These are phyloP conservation scores for Pygoscelis adeliae DNA, from an alignment of 2,113 vertebrate species.

Conservation along the genomic window DNA sequence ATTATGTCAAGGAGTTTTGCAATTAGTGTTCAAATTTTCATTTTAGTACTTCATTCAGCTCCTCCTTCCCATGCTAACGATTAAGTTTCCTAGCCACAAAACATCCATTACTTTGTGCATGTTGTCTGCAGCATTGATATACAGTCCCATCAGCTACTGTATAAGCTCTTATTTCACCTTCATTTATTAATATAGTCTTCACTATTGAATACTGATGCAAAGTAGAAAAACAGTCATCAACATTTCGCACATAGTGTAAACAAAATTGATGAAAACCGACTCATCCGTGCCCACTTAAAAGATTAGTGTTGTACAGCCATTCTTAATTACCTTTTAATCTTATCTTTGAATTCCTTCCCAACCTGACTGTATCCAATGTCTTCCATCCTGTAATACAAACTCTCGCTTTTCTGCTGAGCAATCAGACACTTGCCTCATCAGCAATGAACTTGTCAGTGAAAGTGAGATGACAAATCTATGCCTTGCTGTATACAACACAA, in stretches of 20 bases:
- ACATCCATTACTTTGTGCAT: not conserved
- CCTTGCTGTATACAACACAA: not conserved
- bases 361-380: not conserved
- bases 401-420: not conserved
- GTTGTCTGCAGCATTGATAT: not conserved
- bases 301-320: not conserved
- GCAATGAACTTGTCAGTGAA: not conserved
- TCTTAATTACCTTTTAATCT: constrained; percentile 41
- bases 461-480: not conserved
- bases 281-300: not conserved
- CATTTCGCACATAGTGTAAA: not conserved
- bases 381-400: not conserved
- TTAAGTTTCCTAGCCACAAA: constrained; percentile 2
- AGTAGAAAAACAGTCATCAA: not conserved
- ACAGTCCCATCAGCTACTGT: not conserved
- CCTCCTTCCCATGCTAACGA: not conserved
- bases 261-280: not conserved
- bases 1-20: not conserved
- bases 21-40: constrained; percentile 1
- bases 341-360: not conserved
- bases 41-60: not conserved
- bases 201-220: not conserved
- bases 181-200: not conserved
- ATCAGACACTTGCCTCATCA: not conserved
- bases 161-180: not conserved